phyloP scores from a whole-genome alignment of 2,888 invertebrate species.

The Cataglyphis livida region DNA sequence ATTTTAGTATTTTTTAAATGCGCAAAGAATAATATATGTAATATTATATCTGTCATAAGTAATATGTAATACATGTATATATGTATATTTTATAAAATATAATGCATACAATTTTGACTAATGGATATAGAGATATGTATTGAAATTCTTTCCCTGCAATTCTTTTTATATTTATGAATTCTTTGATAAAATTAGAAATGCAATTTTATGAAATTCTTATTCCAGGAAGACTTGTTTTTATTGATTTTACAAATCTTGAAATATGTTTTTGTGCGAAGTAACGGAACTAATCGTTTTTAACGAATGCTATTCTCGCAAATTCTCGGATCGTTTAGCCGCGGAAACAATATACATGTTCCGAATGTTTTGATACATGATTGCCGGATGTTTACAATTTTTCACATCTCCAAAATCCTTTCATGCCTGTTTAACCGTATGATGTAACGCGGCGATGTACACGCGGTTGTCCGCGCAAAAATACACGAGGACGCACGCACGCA shows the following conservation, averaged over 20 bases:
- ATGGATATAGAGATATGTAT: neutral
- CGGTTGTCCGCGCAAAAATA: constrained; percentile 52
- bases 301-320: neutral
- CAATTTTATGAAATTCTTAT: neutral
- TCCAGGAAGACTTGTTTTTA: neutral
- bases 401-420: constrained; percentile 55
- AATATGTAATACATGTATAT: too few relatives aligned
- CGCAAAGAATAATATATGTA: neutral
- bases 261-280: neutral
- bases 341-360: neutral
- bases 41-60: neutral
- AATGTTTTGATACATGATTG: neutral
- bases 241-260: neutral
- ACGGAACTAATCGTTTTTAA: neutral
- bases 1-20: neutral
- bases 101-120: neutral
- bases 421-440: constrained; percentile 60
- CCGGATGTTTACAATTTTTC: constrained; percentile 52
- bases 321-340: neutral
- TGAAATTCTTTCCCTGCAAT: neutral
- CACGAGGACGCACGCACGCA: constrained; percentile 54
- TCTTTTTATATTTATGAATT: neutral
- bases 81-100: too few relatives aligned
- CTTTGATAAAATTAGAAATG: neutral
- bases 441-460: constrained; percentile 64